These are phyloP conservation scores for Ploceus nigricollis DNA, from an alignment of 2,113 vertebrate genomes.

Conservation along the genomic window DNA sequence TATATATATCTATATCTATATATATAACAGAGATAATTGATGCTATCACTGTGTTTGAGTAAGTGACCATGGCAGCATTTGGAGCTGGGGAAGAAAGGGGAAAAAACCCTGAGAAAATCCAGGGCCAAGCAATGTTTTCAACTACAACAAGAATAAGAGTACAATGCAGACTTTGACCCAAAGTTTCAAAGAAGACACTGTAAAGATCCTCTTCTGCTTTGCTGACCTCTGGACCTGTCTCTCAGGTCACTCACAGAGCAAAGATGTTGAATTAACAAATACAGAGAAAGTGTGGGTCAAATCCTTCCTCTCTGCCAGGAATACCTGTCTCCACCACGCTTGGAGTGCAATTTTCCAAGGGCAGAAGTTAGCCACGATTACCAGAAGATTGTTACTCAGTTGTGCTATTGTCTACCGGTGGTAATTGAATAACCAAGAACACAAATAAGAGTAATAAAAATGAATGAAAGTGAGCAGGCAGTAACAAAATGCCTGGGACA, in stretches of 20 bases:
- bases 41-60: background rate
- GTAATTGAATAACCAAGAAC: background rate
- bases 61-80: background rate
- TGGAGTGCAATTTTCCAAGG: background rate
- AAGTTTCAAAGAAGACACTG: background rate
- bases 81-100: background rate
- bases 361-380: background rate
- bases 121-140: background rate
- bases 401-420: background rate
- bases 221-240: background rate
- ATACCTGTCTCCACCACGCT: background rate
- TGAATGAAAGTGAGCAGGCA: background rate
- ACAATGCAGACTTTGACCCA: background rate
- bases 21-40: too few species aligned
- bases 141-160: background rate
- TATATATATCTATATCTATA: too few species aligned
- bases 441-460: background rate
- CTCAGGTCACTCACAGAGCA: background rate
- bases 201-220: background rate
- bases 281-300: background rate
- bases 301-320: background rate
- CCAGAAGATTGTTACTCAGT: background rate
- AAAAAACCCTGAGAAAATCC: background rate
- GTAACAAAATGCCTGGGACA: background rate
- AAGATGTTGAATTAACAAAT: background rate